Base-by-base conservation (phyloP, 2,797 vertebrate genomes). In the Knipowitschia caucasica region DNA sequence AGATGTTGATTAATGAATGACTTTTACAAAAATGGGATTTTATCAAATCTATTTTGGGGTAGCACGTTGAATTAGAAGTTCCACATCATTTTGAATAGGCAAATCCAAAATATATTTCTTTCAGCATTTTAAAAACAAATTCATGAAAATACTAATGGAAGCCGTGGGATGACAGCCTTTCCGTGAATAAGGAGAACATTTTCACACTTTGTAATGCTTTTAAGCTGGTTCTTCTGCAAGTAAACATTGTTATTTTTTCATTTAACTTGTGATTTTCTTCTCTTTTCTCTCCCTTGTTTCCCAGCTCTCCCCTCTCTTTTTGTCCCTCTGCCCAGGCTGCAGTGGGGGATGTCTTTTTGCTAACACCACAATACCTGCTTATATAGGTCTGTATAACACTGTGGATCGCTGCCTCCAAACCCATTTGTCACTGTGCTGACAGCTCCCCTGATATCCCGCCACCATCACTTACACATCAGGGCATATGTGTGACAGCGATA, bases 341-440 rank as follows among this genome's bases (percentile, higher is more conserved):
- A 87, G 81, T 64, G 80, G 90, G 91, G 88, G 88, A 94, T 94
- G 93, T 82, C 79, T 83, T 74, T 81, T 79, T 82, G 84, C 75
- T 90, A 90, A 91, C 86, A 62, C 62, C 62, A 74, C 74, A 86
- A 73, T 67, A 66, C 71, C 77, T 68, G 73, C 78, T 77, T 88
- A 85, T 87, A 88, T 91, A 78, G 92, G 93, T 94, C 86, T 92
- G 92, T 94, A 93, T 87, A n/a, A n/a, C 47, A 56, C 68, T 42
- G 63, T 68, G 55, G 62, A 78, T 63, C 64, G 56, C 30, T 75
- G 51, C 68, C 81, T 71, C 74, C 62, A 69, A 46, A 59, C 64
- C 43, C 67, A 70, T 81, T 75, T 72, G 63, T 78, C 70, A 64
- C 59, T 62, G 62, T 78, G 68, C 53, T 14, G 33, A 82, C 67